Evolutionary conservation across 2,888 invertebrate genomes (phyloP).

Genomic region (Sinhomidia bicolor): DNA sequence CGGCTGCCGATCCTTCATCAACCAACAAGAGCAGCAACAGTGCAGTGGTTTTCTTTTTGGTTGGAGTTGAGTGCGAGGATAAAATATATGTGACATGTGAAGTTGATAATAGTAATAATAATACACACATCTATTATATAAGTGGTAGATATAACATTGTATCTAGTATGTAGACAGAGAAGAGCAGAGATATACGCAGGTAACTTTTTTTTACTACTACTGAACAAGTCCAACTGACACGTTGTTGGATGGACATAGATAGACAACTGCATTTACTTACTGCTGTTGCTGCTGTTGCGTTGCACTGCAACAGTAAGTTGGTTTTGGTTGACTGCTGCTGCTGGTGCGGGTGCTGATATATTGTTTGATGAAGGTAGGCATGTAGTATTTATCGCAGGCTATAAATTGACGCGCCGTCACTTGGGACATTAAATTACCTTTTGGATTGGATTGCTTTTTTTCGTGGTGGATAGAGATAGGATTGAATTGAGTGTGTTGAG

Average conservation of each 20-base stretch:
- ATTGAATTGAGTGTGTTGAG: slow-evolving; percentile 1
- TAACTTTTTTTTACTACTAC: slow-evolving; percentile 33
- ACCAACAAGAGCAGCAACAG: slow-evolving; percentile 9
- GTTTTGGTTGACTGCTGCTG: not conserved
- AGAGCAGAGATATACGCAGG: not conserved
- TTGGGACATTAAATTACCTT: slow-evolving; percentile 70
- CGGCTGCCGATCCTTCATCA: slow-evolving; percentile 53
- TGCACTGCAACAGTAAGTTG: not conserved
- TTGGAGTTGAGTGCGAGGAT: slow-evolving; percentile 44
- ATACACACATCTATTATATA: slow-evolving; percentile 17
- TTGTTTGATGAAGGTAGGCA: slow-evolving; percentile 68
- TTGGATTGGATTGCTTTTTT: slow-evolving; percentile 38
- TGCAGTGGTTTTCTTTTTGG: slow-evolving; percentile 48
- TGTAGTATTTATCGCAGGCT: slow-evolving; percentile 71
- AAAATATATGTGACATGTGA: slow-evolving; percentile 69
- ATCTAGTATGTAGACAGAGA: not conserved
- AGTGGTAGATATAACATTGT: not conserved
- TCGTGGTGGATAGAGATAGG: not conserved
- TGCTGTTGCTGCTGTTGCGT: slow-evolving; percentile 16
- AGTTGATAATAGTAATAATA: slow-evolving; percentile 57
- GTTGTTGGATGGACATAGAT: slow-evolving; percentile 42
- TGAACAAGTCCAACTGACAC: slow-evolving; percentile 41
- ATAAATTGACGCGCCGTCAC: slow-evolving; percentile 68
- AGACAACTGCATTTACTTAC: slow-evolving; percentile 21
- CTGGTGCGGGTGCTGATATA: slow-evolving; percentile 55